phyloP scores from a whole-genome alignment of 2,113 vertebrate genomes.

The Pimephales promelas region DNA sequence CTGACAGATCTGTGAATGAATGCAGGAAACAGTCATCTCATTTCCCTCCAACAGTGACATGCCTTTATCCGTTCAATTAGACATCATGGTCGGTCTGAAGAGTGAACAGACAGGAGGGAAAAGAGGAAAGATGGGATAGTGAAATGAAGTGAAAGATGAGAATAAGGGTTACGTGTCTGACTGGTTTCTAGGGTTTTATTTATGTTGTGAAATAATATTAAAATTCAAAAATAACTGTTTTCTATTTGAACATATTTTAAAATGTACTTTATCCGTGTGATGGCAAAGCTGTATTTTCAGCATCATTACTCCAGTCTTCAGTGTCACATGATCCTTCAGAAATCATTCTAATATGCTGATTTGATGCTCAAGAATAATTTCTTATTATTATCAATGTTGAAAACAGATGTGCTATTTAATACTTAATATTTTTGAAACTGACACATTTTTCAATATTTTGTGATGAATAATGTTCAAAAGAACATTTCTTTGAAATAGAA shows the following conservation, averaged over 20 bases:
- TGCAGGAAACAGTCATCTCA: conserved; percentile 16
- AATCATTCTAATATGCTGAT: neutral
- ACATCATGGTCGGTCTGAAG: conserved; percentile 1
- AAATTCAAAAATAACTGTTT: too few species aligned
- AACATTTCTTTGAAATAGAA: too few species aligned
- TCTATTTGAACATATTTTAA: too few species aligned
- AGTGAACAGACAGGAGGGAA: neutral
- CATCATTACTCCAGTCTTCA: neutral
- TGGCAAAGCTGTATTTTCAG: neutral
- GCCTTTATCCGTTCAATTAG: conserved; percentile 26
- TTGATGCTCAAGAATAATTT: neutral
- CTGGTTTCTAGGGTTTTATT: too few species aligned
- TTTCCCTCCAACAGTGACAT: conserved; percentile 30
- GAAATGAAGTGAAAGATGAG: too few species aligned
- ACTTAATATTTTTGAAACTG: too few species aligned
- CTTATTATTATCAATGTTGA: neutral
- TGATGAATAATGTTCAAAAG: too few species aligned
- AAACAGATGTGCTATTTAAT: neutral
- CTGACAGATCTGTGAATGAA: conserved; percentile 37
- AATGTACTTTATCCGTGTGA: neutral
- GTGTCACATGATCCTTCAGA: neutral
- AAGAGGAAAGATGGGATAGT: neutral
- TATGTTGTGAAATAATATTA: too few species aligned
- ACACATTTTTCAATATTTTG: too few species aligned
- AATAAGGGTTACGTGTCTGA: too few species aligned